Percentiles rank a stretch among this genome's conserved stretches.
phyloP scores from a whole-genome alignment of 2,113 vertebrate genomes.

The Zapornia atra region DNA sequence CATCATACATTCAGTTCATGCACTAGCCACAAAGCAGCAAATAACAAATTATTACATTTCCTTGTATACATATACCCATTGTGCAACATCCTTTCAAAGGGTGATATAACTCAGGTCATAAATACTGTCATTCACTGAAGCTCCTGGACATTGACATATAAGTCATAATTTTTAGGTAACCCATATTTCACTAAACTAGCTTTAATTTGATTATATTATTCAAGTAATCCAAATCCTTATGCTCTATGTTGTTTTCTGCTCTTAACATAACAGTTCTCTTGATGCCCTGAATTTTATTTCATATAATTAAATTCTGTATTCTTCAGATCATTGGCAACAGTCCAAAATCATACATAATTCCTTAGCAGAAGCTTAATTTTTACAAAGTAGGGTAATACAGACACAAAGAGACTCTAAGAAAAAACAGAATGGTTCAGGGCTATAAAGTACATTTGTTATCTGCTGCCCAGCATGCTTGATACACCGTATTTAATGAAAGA shows the following conservation, averaged over 20 bases:
- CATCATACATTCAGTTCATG: accelerated
- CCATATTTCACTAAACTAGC: background rate
- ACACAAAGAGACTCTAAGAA: background rate
- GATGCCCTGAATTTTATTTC: background rate
- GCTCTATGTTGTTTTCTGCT: background rate
- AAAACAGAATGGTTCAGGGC: background rate
- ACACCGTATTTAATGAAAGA: background rate
- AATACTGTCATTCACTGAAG: background rate
- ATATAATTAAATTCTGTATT: background rate
- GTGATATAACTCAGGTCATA: background rate
- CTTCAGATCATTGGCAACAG: background rate
- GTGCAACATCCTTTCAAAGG: background rate
- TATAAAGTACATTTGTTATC: background rate
- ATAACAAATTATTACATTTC: background rate
- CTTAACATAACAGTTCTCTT: background rate
- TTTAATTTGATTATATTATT: background rate
- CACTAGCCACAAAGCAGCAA: background rate
- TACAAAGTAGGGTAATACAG: background rate
- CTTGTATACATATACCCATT: background rate
- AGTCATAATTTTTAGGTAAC: background rate
- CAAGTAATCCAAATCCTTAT: background rate
- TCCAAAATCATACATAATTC: background rate
- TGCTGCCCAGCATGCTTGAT: background rate
- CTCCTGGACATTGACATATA: background rate
- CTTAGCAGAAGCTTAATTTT: background rate